These are phyloP conservation scores for Melanocharis versteri DNA, from an alignment of 2,113 vertebrate species.

Conservation along the genomic window DNA sequence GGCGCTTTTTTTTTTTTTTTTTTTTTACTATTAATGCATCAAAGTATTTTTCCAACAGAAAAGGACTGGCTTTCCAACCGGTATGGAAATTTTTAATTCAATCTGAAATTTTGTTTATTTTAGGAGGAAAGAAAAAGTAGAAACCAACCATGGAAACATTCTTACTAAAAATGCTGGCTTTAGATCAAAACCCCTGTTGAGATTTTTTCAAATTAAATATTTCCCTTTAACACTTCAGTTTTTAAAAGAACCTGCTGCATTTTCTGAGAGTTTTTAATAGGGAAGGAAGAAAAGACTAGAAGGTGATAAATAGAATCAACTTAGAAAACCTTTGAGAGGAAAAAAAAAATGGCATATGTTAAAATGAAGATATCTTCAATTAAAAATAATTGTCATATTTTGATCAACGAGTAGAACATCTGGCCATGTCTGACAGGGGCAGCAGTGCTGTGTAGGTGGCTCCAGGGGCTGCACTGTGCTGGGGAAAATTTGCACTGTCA, in stretches of 20 bases:
- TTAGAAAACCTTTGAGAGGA: not conserved
- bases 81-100: conserved; percentile 52
- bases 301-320: not conserved
- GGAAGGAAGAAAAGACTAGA: not conserved
- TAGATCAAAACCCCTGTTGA: not conserved
- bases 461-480: not conserved
- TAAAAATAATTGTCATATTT: not conserved
- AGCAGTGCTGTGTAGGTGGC: not conserved
- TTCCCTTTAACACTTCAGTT: not conserved
- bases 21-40: not conserved
- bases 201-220: conserved; percentile 37
- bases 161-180: conserved; percentile 7
- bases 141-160: not conserved
- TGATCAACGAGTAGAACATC: not conserved
- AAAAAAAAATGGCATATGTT: not conserved
- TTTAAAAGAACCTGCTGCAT: not conserved
- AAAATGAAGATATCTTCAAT: not conserved
- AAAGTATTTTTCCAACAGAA: conserved; percentile 35
- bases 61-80: not conserved
- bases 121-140: not conserved
- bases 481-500: not conserved
- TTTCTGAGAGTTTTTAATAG: not conserved
- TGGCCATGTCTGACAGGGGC: not conserved
- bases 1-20: not conserved
- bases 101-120: conserved; percentile 42